phyloP scores from a whole-genome alignment of 2,797 vertebrate genomes.

The Acipenser transmontanus region DNA sequence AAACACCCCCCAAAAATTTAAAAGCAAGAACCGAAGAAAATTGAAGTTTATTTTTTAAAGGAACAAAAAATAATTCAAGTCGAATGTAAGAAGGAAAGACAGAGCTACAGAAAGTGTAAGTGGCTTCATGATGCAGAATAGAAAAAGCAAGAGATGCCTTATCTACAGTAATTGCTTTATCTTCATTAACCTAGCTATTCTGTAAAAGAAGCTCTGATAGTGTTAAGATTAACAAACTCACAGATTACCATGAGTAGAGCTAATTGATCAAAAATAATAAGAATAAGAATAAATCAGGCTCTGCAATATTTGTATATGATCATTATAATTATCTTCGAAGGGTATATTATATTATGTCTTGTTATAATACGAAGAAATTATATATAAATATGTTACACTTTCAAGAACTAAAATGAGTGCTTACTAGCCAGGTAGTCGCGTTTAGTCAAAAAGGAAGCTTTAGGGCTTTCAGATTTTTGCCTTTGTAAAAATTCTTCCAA shows the following conservation, averaged over 20 bases:
- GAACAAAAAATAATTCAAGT: not conserved
- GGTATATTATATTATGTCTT: slow-evolving; percentile 27
- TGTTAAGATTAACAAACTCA: slow-evolving; percentile 40
- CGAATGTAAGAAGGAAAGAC: slow-evolving; percentile 1
- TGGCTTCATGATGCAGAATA: no score
- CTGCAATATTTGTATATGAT: slow-evolving; percentile 34
- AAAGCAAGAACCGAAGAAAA: slow-evolving; percentile 16
- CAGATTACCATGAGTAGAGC: slow-evolving; percentile 33
- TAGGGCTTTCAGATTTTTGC: no score
- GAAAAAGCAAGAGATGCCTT: not conserved
- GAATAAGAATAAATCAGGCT: slow-evolving; percentile 38
- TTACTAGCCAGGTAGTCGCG: not conserved
- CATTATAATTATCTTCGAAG: slow-evolving; percentile 41
- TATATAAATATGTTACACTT: not conserved
- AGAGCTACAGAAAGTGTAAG: not conserved
- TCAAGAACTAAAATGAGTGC: not conserved
- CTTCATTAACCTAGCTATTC: slow-evolving; percentile 33
- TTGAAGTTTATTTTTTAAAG: slow-evolving; percentile 6
- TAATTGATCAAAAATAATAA: slow-evolving; percentile 35
- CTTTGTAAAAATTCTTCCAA: no score
- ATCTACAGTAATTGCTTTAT: slow-evolving; percentile 28
- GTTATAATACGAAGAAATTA: slow-evolving; percentile 42
- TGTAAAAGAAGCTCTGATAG: no score
- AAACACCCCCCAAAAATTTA: slow-evolving; percentile 14
- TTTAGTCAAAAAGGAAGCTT: not conserved